Evolutionary conservation across 1,140 invertebrate species (phyloP).

Genomic region (Bicyclus anynana): DNA sequence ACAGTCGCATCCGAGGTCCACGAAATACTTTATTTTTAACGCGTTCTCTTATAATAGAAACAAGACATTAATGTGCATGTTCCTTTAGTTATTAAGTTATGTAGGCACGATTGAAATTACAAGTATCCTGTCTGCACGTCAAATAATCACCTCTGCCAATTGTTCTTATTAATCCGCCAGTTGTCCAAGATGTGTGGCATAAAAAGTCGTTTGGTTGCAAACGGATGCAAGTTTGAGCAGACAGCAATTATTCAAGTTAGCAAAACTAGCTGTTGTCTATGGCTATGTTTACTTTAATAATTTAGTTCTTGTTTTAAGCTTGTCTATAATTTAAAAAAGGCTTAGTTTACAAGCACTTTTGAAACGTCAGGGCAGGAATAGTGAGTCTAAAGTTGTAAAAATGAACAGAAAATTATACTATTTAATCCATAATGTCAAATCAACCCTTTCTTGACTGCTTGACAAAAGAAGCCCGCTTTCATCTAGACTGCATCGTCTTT

Average conservation of each 20-base stretch:
- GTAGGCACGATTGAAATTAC: conserved; percentile 16
- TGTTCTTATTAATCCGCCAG: conserved; percentile 27
- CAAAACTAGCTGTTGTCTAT: conserved; percentile 16
- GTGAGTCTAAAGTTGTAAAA: too few species aligned
- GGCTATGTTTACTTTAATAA: neutral
- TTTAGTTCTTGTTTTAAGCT: too few species aligned
- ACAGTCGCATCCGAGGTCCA: neutral
- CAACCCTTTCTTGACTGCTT: too few species aligned
- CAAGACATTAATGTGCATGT: conserved; percentile 15
- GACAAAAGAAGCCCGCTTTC: too few species aligned
- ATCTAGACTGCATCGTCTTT: too few species aligned
- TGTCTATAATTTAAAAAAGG: too few species aligned
- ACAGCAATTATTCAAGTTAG: conserved; percentile 55
- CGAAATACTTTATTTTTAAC: neutral
- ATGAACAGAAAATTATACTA: too few species aligned
- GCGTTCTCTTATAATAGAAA: conserved; percentile 4
- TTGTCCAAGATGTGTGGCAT: conserved; percentile 25
- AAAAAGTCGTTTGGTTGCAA: conserved; percentile 44
- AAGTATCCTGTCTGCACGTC: conserved; percentile 23
- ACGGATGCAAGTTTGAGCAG: conserved; percentile 51
- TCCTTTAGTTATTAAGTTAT: conserved; percentile 16
- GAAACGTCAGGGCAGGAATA: too few species aligned
- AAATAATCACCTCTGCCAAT: conserved; percentile 31
- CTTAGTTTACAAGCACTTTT: too few species aligned
- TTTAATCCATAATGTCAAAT: too few species aligned